Evolutionary conservation across 64 coral and sea anemone genomes (phyloP), one percentile per base, ranked within the genome.

Genomic region (Stylophora pistillata): DNA sequence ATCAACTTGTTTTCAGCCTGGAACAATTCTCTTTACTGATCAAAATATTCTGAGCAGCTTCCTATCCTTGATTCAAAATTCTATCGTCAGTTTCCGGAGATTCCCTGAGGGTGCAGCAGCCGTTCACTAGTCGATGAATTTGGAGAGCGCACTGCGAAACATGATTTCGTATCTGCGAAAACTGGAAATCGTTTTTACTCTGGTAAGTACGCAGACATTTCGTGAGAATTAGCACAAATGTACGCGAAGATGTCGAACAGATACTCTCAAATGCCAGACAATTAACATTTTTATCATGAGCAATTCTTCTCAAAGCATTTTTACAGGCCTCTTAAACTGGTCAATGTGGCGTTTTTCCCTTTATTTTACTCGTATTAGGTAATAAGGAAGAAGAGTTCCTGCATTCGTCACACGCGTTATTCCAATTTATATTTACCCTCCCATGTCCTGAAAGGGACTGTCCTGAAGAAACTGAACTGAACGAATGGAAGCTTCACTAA

Each of bases 31-130:
- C 59, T 55, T 79, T 79, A 25, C 14, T 33, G 77, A 79, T 79
- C 55, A 60, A 10, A 30, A 56, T 17, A 79, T 55, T 30, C 77
- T 79, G n/a, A 79, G 77, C 25, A 60, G 77, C 56, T 79, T 79
- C 55, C 56, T 79, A 27, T 7, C 28, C 25, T 29, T 79, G 55
- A 79, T 79, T 31, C 58, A 26, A 30, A 32, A 28, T 59, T 79
- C 77, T 30, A 32, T 55, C 30, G 55, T 56, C 3, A 28, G 32
- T 14, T 79, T 79, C 59, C 55, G 59, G 32, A 30, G 77, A 59
- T 79, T 59, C 30, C 55, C 77, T 28, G 30, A 79, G 27, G 77
- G 77, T 28, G 29, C 77, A 59, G 56, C 55, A 60, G 77, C 31
- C 77, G 77, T 30, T 9, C 55, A 58, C 13, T 25, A 56, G 14